Evolutionary conservation across 2,888 invertebrate species (phyloP).

Genomic region (Brenthis hecate): DNA sequence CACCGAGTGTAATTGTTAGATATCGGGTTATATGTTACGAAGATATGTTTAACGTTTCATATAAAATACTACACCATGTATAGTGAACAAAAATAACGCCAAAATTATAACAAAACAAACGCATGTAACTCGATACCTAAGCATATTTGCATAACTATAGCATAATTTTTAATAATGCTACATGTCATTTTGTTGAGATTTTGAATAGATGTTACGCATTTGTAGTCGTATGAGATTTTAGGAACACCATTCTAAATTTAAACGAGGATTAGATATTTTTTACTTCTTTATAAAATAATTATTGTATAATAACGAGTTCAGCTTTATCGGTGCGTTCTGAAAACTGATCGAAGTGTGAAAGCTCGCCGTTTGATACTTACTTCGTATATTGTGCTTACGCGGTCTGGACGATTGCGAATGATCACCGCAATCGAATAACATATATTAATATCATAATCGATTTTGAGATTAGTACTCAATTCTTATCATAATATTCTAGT

Average conservation of each 20-base stretch:
- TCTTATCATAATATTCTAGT: slow-evolving; percentile 14
- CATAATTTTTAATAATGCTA: slow-evolving; percentile 34
- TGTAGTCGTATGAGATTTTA: slow-evolving; percentile 56
- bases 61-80: neutral
- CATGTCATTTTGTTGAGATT: slow-evolving; percentile 24
- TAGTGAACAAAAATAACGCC: neutral
- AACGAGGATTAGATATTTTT: slow-evolving; percentile 67
- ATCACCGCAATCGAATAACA: slow-evolving; percentile 6
- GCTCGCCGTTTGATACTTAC: slow-evolving; percentile 54
- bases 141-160: slow-evolving; percentile 24
- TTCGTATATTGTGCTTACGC: slow-evolving; percentile 62
- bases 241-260: slow-evolving; percentile 68
- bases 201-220: slow-evolving; percentile 49
- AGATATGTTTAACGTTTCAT: neutral
- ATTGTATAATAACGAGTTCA: slow-evolving; percentile 56
- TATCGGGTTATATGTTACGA: slow-evolving; percentile 5
- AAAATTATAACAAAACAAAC: neutral
- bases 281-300: slow-evolving; percentile 61
- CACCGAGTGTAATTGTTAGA: slow-evolving; percentile 41
- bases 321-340: slow-evolving; percentile 60
- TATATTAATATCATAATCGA: slow-evolving; percentile 2
- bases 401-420: slow-evolving; percentile 15
- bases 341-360: slow-evolving; percentile 48
- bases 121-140: slow-evolving; percentile 6
- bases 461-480: slow-evolving; percentile 12